Evolutionary conservation across 2,888 invertebrate species (phyloP).

Genomic region (Thereva unica): DNA sequence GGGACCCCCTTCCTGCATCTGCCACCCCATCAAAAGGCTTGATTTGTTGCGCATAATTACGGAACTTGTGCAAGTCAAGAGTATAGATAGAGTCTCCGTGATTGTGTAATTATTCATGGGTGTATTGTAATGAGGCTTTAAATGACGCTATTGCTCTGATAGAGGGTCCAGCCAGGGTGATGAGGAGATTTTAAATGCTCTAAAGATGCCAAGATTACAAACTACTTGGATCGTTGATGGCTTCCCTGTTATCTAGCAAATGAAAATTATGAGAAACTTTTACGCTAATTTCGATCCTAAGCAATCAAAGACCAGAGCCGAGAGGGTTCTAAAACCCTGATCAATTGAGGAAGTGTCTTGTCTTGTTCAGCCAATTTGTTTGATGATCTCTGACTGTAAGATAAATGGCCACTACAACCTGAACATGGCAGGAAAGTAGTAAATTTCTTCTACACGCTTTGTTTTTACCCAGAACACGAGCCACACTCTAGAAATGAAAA

Average conservation of each 20-base stretch:
- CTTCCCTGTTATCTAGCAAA: background rate
- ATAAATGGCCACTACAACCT: too few relatives aligned
- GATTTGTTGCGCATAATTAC: conserved; percentile 36
- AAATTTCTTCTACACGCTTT: too few relatives aligned
- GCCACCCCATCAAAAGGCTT: background rate
- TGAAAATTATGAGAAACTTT: conserved; percentile 14
- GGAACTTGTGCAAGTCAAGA: conserved; percentile 18
- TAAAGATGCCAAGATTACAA: background rate
- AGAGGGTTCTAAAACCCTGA: conserved; percentile 4
- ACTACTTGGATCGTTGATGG: background rate
- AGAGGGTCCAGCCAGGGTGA: conserved; percentile 1
- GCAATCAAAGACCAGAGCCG: background rate
- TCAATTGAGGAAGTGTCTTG: background rate
- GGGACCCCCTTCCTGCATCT: background rate
- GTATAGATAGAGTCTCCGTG: background rate
- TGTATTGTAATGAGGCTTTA: conserved; percentile 31
- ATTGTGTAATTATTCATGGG: conserved; percentile 34
- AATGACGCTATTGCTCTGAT: conserved; percentile 20
- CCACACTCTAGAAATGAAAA: too few relatives aligned
- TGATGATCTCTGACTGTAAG: too few relatives aligned
- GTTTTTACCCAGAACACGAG: too few relatives aligned
- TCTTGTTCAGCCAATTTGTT: background rate
- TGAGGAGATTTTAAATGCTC: background rate
- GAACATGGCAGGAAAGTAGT: too few relatives aligned
- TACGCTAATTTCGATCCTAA: background rate